Base-by-base conservation (phyloP, 2,888 invertebrate species). In the Unio delphinus region DNA sequence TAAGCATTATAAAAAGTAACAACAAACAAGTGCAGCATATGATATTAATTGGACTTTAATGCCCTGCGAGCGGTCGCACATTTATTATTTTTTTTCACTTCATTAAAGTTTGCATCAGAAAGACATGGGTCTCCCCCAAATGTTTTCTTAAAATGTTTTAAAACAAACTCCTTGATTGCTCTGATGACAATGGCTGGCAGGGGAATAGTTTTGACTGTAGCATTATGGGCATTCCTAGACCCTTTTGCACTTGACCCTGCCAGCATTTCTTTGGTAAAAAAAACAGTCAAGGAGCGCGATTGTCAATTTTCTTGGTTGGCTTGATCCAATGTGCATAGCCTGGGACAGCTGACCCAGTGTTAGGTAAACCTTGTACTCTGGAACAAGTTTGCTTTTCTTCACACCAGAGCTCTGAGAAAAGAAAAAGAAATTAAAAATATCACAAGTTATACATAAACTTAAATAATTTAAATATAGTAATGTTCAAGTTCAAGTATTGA, bases 341-440 rank as follows among this genome's bases (percentile, higher is more conserved):
- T 69, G 60, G 54, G 65, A 61, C 18, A 69, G 60, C n/a, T 69
- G 69, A 54, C n/a, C 59, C n/a, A 34, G 54, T 23, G 59, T 64
- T 26, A 68, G 7, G 23, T 55, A 68, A 8, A 64, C 64, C 55
- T 68, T 60, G 28, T 18, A 11, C 2, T 64, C 55, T 28, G 64
- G 64, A 30, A 17, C 17, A n/a, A 66, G 60, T 28, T 61, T 60
- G 3, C 61, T 55, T 20, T 66, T 66, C 34, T 63, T 68, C n/a
- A 68, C 58, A 26, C 63, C 68, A 23, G 62, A 63, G 58, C 62
- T 68, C 68, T 63, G 68, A 45, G 63, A 57, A 67, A 66, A 58
- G 61, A 6, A 45, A 68, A 57, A 67, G 61, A 58, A 66, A 6
- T 26, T 55, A 66, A 64, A 64, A 30, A 30, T 5, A 30, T 30